Base-by-base conservation (phyloP, 2,113 vertebrate genomes). In the Oostethus manadensis region DNA sequence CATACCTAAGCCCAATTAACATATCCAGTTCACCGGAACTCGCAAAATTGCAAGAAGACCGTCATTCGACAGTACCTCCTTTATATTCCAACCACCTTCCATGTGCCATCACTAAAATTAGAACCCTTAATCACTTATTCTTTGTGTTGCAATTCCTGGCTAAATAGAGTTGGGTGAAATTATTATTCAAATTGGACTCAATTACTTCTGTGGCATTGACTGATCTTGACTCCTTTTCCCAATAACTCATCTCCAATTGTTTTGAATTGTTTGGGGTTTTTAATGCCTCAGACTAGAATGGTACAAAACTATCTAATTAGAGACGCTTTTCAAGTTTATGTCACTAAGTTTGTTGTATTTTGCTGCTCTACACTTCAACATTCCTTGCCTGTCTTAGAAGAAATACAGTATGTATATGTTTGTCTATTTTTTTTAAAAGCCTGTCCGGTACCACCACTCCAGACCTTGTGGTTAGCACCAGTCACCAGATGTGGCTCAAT, bases 401-500 rank as follows among this genome's bases (percentile, higher is more conserved):
- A 11, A 40, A 44, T n/a, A 51, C 57, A n/a, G 21, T 38, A 0
- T 62, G 11, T 66, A 23, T 8, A 56, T 8, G n/a, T 56, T 3
- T 73, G 7, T 58, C 20, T 54, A 14, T 40, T 42, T 57, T 42
- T 13, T 14, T 42, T 14, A 2, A 11, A 42, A 99, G 97, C 73
- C 87, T 99, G 58, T 98, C 97, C 46, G 97, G 97, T 18, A 94
- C 91, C 0, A 92, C 89, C 0, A 95, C 98, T 64, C 97, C 97
- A 6, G 97, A 99, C 73, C 93, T 99, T 11, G 96, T 99, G 26
- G 97, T 99, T 59, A 99, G 96, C 88, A 95, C 95, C 46, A 93
- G 93, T 78, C 93, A 97, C 77, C 97, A 98, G 87, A 98, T 99
- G 96, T 99, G 97, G 97, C 93, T 99, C 23, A 95, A 98, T 69